These are phyloP conservation scores for Arnoldichthys spilopterus DNA, from an alignment of 2,797 vertebrate genomes.

Conservation along the genomic window DNA sequence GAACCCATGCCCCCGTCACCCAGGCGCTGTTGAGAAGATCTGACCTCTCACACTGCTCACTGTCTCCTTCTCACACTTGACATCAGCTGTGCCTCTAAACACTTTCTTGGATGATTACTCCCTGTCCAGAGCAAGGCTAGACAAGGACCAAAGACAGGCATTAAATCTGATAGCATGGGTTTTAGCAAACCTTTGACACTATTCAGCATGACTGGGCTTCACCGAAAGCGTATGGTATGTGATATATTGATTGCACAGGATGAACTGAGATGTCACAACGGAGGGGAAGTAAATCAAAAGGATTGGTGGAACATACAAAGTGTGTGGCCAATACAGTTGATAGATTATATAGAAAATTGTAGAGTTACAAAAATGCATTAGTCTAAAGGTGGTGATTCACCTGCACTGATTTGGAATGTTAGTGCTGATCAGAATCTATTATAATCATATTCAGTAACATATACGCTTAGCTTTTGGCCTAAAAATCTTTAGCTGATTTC, in stretches of 20 bases:
- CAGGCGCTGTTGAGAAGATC: too few species aligned
- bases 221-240: neutral
- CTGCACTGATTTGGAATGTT: neutral
- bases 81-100: neutral
- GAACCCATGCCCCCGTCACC: neutral
- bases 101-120: conserved; percentile 8
- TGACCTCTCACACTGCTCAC: neutral
- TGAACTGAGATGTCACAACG: neutral
- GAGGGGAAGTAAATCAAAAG: neutral
- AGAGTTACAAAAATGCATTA: too few species aligned
- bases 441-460: neutral
- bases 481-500: too few species aligned
- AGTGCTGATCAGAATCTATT: neutral
- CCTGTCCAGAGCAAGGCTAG: neutral
- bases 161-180: neutral
- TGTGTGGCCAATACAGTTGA: neutral
- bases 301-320: neutral
- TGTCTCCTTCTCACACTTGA: neutral
- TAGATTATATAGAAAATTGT: too few species aligned
- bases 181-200: conserved; percentile 27
- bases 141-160: neutral
- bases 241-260: neutral
- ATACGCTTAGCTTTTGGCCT: neutral
- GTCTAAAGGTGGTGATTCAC: neutral
- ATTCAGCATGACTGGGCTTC: neutral